Conservation (phyloP, 64 coral and sea anemone species). For the Actinia tenebrosa region DNA sequence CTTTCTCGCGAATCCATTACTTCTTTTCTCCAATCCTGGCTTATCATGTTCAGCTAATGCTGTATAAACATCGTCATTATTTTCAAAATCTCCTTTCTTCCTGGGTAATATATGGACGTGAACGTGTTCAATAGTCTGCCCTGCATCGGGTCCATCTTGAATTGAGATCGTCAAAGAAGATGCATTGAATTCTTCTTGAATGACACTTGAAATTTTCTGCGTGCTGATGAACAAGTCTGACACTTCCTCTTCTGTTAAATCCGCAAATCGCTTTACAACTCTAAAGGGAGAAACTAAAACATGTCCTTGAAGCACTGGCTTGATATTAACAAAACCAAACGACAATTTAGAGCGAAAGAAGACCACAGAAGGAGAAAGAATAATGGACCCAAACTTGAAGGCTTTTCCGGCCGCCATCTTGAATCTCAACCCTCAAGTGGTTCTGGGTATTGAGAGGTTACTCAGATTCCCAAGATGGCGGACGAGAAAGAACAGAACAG, state of each 20-base stretch:
- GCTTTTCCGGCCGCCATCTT: constrained; percentile 69
- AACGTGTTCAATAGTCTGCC: constrained; percentile 88
- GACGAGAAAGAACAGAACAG: background rate
- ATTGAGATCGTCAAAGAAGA: constrained; percentile 80
- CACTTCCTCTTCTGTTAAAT: constrained; percentile 90
- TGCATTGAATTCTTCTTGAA: constrained; percentile 74
- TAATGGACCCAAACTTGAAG: constrained; percentile 58
- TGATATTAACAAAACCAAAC: constrained; percentile 93
- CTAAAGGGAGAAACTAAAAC: constrained; percentile 89
- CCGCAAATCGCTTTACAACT: constrained; percentile 81
- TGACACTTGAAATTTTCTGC: constrained; percentile 71
- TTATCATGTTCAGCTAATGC: constrained; percentile 88
- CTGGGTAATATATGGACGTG: constrained; percentile 93
- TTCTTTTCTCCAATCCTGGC: background rate
- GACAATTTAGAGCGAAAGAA: constrained; percentile 87
- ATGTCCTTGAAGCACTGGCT: constrained; percentile 94
- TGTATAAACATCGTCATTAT: constrained; percentile 94
- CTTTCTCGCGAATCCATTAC: background rate
- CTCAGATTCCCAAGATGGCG: constrained; percentile 36
- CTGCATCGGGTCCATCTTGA: constrained; percentile 95
- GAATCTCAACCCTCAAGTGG: constrained; percentile 13
- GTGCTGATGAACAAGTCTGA: constrained; percentile 78
- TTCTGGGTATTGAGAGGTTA: constrained; percentile 3
- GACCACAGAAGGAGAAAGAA: constrained; percentile 78
- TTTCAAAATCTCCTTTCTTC: constrained; percentile 78